Evolutionary conservation across 2,797 vertebrate species (phyloP).

Genomic region (Anableps anableps): DNA sequence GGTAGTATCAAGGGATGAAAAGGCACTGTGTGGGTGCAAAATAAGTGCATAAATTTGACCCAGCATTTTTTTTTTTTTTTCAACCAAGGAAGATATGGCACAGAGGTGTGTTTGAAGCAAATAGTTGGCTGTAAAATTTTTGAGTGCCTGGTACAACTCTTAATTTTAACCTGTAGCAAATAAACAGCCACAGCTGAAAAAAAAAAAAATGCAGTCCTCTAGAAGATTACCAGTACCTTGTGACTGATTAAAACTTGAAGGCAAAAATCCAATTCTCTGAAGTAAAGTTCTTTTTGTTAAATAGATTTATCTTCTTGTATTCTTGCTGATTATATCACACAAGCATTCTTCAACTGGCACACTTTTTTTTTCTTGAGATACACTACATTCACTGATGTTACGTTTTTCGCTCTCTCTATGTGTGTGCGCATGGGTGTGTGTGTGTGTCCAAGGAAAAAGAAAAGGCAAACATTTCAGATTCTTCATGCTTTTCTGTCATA

Average conservation of each 20-base stretch:
- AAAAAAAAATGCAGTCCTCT: background rate
- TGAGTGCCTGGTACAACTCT: background rate
- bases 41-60: no score
- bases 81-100: background rate
- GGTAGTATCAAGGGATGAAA: no score
- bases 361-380: slow-evolving; percentile 10
- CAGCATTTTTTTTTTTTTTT: background rate
- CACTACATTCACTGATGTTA: background rate
- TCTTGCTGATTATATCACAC: slow-evolving; percentile 42
- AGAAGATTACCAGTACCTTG: slow-evolving; percentile 7
- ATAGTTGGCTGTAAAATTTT: background rate
- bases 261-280: slow-evolving; percentile 16
- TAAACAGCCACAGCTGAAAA: background rate
- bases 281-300: slow-evolving; percentile 29
- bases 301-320: slow-evolving; percentile 26
- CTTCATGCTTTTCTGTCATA: slow-evolving; percentile 21
- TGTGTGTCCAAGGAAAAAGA: background rate
- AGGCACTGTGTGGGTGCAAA: no score
- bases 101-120: background rate
- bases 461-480: slow-evolving; percentile 2
- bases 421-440: background rate
- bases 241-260: slow-evolving; percentile 31
- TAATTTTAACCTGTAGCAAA: background rate
- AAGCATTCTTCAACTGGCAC: slow-evolving; percentile 24
- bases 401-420: background rate